Base-by-base conservation (phyloP, 2,113 vertebrate species). In the Anseranas semipalmata region DNA sequence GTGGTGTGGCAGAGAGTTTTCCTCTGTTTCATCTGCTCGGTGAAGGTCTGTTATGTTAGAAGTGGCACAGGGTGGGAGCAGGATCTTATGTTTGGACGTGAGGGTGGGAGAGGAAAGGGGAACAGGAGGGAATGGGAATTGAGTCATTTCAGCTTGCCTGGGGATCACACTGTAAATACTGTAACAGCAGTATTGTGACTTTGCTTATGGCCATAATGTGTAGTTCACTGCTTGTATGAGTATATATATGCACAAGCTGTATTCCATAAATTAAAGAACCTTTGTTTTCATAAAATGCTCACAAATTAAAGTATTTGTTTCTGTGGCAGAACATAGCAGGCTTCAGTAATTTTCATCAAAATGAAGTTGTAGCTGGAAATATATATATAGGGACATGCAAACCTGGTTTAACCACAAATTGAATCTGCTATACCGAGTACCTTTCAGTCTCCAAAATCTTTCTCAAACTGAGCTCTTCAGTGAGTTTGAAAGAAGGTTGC, bases 141-240 rank as follows among this genome's bases (percentile, higher is more conserved):
- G 35, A 25, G 9, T 37, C 6, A 19, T 16, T 35, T 62, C 60
- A 39, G 35, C 9, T 39, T 62, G 60, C 35, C 59, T 37, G 24
- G 60, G 60, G 15, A 11, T 62, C 60, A 62, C 24, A 27, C n/a
- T 33, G 11, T 33, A 58, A 62, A 25, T 62, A n/a, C 60, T 62
- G 60, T 25, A 21, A 24, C 22, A 37, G 22, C 24, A 62, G 35
- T 27, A 11, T 15, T 37, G 14, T 62, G 35, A 37, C 60, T 62
- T 62, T 35, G 9, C 35, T 62, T 72, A 20, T 39, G 48, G 35
- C n/a, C 45, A 6, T 53, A 41, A 33, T 35, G 2, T 0, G 0
- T 46, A 21, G 22, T 86, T 79, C 18, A 15, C 39, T 86, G 30
- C 50, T 73, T 87, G 50, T 56, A 39, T 53, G 65, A 77, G 41